Evolutionary conservation across 2,797 vertebrate genomes (phyloP).

Genomic region (Menidia menidia): DNA sequence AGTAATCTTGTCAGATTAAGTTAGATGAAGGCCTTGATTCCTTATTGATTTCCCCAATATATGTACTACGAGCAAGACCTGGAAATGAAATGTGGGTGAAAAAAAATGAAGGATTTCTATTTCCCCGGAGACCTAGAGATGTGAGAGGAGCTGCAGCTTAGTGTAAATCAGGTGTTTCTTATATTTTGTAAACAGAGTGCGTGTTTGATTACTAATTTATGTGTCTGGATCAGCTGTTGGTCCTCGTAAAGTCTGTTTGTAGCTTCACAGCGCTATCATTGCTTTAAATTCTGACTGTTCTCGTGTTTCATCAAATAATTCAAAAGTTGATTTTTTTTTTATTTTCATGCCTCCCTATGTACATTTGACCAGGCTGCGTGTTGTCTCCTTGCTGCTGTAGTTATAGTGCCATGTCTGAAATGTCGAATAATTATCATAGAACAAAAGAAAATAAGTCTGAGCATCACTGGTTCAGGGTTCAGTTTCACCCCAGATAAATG

Average conservation of each 20-base stretch:
- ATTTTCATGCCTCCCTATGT: conserved; percentile 31
- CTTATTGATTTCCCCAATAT: conserved; percentile 41
- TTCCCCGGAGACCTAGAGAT: conserved; percentile 13
- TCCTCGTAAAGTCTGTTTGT: conserved; percentile 51
- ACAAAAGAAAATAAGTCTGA: conserved; percentile 1
- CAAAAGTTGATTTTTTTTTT: conserved; percentile 30
- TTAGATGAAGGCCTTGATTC: conserved; percentile 42
- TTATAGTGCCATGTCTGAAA: conserved; percentile 72
- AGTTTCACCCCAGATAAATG: conserved; percentile 31
- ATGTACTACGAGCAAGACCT: conserved; percentile 41
- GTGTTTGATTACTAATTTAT: conserved; percentile 41
- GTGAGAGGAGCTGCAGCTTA: conserved; percentile 7
- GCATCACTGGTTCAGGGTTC: conserved; percentile 44
- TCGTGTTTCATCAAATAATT: conserved; percentile 26
- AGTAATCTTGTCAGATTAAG: conserved; percentile 43
- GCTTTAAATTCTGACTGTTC: conserved; percentile 32
- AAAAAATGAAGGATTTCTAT: conserved; percentile 15
- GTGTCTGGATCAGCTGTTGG: conserved; percentile 42
- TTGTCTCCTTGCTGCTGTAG: conserved; percentile 72
- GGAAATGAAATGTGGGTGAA: conserved; percentile 15
- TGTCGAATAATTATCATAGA: conserved; percentile 35
- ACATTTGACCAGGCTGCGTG: conserved; percentile 50
- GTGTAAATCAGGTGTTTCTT: conserved; percentile 46
- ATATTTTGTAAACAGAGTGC: conserved; percentile 56
- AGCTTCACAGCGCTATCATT: conserved; percentile 17